A percentile compares a stretch with the other conserved stretches of the same genome.
phyloP scores from a whole-genome alignment of 2,888 invertebrate species.

The Xylophagus ater region DNA sequence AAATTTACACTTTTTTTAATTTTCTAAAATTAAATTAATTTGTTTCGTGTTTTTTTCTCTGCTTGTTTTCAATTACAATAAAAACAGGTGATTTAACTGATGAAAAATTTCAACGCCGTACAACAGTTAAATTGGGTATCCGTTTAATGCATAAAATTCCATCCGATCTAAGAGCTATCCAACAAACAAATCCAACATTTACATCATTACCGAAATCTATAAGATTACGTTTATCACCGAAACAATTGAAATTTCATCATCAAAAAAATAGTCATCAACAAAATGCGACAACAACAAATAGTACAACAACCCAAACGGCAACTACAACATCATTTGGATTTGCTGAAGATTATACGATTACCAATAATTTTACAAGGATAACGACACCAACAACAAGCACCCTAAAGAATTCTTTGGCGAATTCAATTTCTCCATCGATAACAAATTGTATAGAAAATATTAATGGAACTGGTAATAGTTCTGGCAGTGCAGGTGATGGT shows the following conservation, averaged over 20 bases:
- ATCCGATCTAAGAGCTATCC: constrained; percentile 19
- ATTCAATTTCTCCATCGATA: neutral
- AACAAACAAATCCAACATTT: constrained; percentile 19
- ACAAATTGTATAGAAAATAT: neutral
- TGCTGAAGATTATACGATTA: no score
- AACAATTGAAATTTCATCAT: constrained; percentile 22
- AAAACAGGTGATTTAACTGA: constrained; percentile 59
- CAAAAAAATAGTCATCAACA: constrained; percentile 17
- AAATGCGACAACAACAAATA: constrained; percentile 16
- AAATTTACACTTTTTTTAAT: neutral
- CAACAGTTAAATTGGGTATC: constrained; percentile 69
- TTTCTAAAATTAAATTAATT: neutral
- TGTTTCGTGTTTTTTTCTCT: neutral
- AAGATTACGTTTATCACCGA: constrained; percentile 23
- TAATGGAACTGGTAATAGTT: neutral
- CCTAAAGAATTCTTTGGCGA: no score
- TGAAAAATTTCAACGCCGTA: constrained; percentile 62
- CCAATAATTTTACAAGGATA: no score
- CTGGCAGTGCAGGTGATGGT: no score
- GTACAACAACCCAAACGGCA: neutral
- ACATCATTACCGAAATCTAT: constrained; percentile 21
- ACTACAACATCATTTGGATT: no score
- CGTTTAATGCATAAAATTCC: constrained; percentile 53
- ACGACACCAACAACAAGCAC: neutral
- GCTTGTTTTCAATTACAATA: neutral